Evolutionary conservation across 2,797 vertebrate species (phyloP).

Genomic region (Glyptemys insculpta): DNA sequence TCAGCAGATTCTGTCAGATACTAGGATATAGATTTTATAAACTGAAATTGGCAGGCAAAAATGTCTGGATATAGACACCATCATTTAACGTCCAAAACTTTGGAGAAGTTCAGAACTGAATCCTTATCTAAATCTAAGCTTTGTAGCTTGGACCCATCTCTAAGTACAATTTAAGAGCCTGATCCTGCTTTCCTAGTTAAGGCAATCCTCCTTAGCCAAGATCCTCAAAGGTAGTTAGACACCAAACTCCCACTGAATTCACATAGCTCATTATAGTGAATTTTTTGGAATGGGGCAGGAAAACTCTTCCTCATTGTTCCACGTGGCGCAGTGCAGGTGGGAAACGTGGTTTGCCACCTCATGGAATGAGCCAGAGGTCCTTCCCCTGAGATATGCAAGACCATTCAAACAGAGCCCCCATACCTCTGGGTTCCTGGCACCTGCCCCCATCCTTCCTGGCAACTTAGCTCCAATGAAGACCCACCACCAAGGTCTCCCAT

Average conservation of each 20-base stretch:
- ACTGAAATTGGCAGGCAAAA: background rate
- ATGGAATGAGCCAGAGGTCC: background rate
- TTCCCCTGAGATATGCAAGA: background rate
- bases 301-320: background rate
- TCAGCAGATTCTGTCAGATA: background rate
- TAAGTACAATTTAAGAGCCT: background rate
- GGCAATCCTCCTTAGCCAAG: background rate
- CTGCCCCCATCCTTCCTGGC: accelerated
- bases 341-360: background rate
- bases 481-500: accelerated
- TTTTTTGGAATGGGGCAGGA: background rate
- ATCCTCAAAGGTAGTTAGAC: background rate
- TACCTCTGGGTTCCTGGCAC: accelerated
- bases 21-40: background rate
- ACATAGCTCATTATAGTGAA: background rate
- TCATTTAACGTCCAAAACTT: background rate
- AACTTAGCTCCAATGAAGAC: background rate
- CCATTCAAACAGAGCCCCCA: background rate
- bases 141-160: background rate
- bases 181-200: background rate
- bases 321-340: background rate
- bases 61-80: background rate
- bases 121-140: background rate
- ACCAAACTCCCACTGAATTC: background rate
- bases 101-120: background rate